Base-by-base conservation (phyloP, 2,113 vertebrate genomes). In the Nothocercus nigrocapillus region DNA sequence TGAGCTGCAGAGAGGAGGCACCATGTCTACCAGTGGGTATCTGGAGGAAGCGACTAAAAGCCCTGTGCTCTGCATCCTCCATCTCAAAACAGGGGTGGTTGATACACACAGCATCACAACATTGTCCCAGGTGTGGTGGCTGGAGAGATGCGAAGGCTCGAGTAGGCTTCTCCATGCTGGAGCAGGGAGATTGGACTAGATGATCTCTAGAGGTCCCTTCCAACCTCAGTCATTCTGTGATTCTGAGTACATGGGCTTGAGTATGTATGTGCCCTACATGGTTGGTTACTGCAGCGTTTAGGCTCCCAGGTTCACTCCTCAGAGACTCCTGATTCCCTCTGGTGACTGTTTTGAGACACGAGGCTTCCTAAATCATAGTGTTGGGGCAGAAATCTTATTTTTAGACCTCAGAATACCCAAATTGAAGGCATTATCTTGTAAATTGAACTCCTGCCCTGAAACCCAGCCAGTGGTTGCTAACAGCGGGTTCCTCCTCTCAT, bases 111-210 rank as follows among this genome's bases (percentile, higher is more conserved):
- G 9, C n/a, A 49, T 88, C 58, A 21, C 58, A 24, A 9, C n/a
- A 44, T 88, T 0, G 0, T 2, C 3, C 32, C 30, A 44, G 25
- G 5, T 42, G 38, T 61, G 51, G n/a, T 77, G 30, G 88, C 34
- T 1, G 3, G n/a, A 34, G 13, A 0, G 0, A 24, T 25, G 56
- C 18, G 28, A 36, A 16, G 34, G 2, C 63, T 42, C 47, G 20
- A 78, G 38, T 49, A 22, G 47, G 47, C 47, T 49, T 49, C 20
- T 49, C 21, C 49, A 20, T 49, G 49, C 10, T 12, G 11, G 49
- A 22, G 21, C 20, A 49, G 49, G 49, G 20, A 11, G 49, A 8
- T 24, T 49, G 49, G 49, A 49, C 49, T 49, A 24, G 21, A 49
- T 49, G 49, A 49, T 49, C 49, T 22, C 49, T 49, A 49, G 49